Percentiles rank a stretch among this genome's conserved stretches.
Evolutionary conservation across 2,797 vertebrate genomes (phyloP).

Genomic region (Nothura maculosa): DNA sequence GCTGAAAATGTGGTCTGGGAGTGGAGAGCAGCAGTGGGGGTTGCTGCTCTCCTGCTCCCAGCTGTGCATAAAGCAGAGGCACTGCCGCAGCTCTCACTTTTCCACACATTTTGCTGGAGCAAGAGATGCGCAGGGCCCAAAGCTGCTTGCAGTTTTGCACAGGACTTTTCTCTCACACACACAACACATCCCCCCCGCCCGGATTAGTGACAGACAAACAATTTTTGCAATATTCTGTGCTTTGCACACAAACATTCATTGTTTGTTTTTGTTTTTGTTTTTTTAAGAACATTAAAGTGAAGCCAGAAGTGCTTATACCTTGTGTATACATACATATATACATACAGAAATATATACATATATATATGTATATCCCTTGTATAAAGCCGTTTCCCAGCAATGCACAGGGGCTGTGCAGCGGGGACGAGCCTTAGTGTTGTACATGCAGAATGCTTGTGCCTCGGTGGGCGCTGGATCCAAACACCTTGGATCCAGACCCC

Average conservation of each 20-base stretch:
- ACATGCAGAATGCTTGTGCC: conserved; percentile 42
- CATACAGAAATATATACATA: conserved; percentile 74
- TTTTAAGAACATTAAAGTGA: conserved; percentile 81
- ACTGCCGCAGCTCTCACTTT: neutral
- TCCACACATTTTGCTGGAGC: neutral
- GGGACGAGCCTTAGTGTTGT: conserved; percentile 61
- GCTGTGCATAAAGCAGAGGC: conserved; percentile 24
- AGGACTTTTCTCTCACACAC: conserved; percentile 33
- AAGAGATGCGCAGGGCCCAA: conserved; percentile 15
- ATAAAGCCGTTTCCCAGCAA: conserved; percentile 75
- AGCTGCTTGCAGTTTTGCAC: conserved; percentile 47
- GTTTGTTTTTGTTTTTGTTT: conserved; percentile 82
- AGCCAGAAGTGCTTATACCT: conserved; percentile 85
- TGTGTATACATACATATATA: conserved; percentile 75
- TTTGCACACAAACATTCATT: conserved; percentile 84
- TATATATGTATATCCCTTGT: conserved; percentile 76
- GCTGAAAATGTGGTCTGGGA: conserved; percentile 40
- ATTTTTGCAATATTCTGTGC: conserved; percentile 80
- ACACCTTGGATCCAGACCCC: conserved; percentile 19
- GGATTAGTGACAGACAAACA: conserved; percentile 68
- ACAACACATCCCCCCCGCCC: conserved; percentile 58
- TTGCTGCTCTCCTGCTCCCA: neutral
- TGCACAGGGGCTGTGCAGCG: conserved; percentile 78
- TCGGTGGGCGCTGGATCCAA: neutral
- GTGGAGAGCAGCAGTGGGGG: conserved; percentile 28